Evolutionary conservation across 2,113 vertebrate genomes (phyloP).

Genomic region (Chaetura pelagica): DNA sequence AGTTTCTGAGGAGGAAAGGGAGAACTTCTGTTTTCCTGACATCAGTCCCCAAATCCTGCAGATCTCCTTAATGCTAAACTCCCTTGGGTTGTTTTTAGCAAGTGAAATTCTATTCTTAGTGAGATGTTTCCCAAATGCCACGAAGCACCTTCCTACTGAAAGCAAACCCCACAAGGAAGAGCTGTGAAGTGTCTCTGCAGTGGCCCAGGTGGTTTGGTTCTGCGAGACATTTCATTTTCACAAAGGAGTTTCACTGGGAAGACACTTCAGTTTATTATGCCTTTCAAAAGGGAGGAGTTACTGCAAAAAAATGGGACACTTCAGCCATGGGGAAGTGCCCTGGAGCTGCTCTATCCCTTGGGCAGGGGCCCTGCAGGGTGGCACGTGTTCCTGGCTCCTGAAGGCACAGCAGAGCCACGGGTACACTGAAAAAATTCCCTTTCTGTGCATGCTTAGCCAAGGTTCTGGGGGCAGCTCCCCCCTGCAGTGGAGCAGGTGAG

Average conservation of each 20-base stretch:
- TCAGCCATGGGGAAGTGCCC: neutral
- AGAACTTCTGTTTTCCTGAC: neutral
- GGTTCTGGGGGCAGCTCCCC: neutral
- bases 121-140: neutral
- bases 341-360: neutral
- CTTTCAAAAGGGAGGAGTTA: neutral
- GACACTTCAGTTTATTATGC: neutral
- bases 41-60: no score
- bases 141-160: neutral
- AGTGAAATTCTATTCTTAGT: neutral
- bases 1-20: no score
- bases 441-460: fast-evolving
- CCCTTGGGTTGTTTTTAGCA: neutral
- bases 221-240: neutral
- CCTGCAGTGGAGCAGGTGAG: fast-evolving
- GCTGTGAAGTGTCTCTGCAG: neutral
- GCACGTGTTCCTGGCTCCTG: neutral
- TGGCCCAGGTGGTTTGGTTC: neutral
- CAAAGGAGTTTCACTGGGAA: neutral
- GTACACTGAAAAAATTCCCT: fast-evolving
- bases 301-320: fast-evolving
- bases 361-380: neutral
- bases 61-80: neutral
- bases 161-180: neutral
- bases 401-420: neutral